phyloP scores from a whole-genome alignment of 2,797 vertebrate genomes.

The Lutjanus argentimaculatus region DNA sequence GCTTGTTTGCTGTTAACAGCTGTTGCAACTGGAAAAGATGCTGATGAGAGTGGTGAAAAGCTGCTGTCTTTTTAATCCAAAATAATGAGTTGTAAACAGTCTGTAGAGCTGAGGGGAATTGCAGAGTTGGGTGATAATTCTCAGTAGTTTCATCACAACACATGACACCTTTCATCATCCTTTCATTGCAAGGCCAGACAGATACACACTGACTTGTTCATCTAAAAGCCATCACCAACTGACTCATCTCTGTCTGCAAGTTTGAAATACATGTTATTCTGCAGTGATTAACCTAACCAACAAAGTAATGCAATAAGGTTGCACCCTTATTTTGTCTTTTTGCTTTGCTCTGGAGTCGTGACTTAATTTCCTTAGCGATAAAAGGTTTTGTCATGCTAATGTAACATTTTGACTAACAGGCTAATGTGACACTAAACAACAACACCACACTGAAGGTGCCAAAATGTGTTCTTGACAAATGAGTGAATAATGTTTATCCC shows the following conservation, averaged over 20 bases:
- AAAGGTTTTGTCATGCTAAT: conserved; percentile 6
- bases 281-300: not conserved
- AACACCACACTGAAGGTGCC: not conserved
- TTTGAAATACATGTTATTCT: not conserved
- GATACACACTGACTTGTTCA: too few relatives aligned
- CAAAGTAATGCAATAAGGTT: not conserved
- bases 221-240: not conserved
- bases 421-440: not conserved
- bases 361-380: not conserved
- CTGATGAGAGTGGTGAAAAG: too few relatives aligned
- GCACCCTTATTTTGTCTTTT: not conserved
- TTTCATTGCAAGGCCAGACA: not conserved
- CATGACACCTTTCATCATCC: not conserved
- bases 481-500: conserved; percentile 21
- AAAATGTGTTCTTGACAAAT: conserved; percentile 16
- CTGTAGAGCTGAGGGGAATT: too few relatives aligned
- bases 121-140: not conserved
- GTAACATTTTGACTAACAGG: not conserved
- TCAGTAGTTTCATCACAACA: not conserved
- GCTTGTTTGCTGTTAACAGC: not conserved
- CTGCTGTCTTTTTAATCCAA: not conserved
- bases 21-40: not conserved
- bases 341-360: not conserved
- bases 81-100: not conserved
- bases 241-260: not conserved